A percentile compares a stretch with the other conserved stretches of the same genome.
Conservation (phyloP, 2,113 vertebrate genomes). For the Atrichornis clamosus region DNA sequence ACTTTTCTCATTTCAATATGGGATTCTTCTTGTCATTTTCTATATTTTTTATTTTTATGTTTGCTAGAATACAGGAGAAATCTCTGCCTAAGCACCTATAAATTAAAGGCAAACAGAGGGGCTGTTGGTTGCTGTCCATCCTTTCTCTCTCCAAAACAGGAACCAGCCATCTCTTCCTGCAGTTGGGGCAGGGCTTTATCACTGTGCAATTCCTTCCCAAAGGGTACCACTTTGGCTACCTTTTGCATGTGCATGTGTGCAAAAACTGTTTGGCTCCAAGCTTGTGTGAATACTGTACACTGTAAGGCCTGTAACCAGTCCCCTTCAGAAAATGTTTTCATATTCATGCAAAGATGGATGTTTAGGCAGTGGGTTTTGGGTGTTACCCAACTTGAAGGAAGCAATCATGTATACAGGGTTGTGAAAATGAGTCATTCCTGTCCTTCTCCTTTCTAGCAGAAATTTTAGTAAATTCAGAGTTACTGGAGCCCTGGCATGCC, state of each 20-base stretch:
- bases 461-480: neutral
- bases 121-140: neutral
- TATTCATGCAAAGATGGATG: neutral
- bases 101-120: neutral
- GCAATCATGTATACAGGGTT: neutral
- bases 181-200: neutral
- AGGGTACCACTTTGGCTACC: neutral
- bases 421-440: neutral
- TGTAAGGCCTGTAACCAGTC: neutral
- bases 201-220: neutral
- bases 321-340: neutral
- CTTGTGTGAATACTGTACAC: fast-evolving
- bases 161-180: neutral
- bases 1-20: neutral
- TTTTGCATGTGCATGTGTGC: neutral
- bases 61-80: neutral
- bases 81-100: neutral
- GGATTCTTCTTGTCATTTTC: neutral
- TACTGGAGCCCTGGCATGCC: fast-evolving
- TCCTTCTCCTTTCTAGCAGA: neutral
- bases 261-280: neutral
- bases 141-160: neutral
- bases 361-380: neutral
- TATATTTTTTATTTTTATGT: neutral
- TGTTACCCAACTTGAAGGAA: neutral